A percentile compares a stretch with the other conserved stretches of the same genome.
Evolutionary conservation across 1,140 invertebrate genomes (phyloP).

Genomic region (Batillaria attramentaria): DNA sequence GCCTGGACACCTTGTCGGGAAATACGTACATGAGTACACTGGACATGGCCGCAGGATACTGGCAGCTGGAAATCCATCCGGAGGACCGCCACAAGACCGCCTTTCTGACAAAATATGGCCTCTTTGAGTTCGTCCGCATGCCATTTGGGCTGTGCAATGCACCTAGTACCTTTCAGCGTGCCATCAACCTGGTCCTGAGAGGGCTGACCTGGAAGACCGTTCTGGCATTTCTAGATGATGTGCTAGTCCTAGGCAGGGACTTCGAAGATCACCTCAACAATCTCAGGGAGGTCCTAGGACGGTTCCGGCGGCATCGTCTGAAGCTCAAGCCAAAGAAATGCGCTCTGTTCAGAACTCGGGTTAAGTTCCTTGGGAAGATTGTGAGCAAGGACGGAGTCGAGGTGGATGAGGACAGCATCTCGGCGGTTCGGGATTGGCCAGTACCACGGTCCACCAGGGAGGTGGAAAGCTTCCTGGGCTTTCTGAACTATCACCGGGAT

Average conservation of each 20-base stretch:
- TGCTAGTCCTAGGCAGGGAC: conserved; percentile 1
- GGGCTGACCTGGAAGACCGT: conserved; percentile 23
- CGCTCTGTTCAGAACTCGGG: not conserved
- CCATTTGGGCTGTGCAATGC: conserved; percentile 45
- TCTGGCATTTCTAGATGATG: conserved; percentile 32
- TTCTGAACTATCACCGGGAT: too few species aligned
- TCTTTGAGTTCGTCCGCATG: conserved; percentile 41
- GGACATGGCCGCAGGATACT: conserved; percentile 34
- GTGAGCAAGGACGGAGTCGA: not conserved
- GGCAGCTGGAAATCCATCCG: conserved; percentile 34
- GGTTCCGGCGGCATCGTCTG: conserved; percentile 20
- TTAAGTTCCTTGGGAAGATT: not conserved
- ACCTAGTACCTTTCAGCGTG: conserved; percentile 20
- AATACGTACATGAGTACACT: conserved; percentile 36
- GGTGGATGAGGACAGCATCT: not conserved
- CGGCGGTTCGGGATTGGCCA: conserved; percentile 22
- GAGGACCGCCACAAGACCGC: conserved; percentile 45
- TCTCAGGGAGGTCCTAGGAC: conserved; percentile 20
- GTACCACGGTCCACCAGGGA: not conserved
- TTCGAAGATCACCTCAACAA: conserved; percentile 20
- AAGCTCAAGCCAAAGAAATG: conserved; percentile 28
- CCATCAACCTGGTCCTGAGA: conserved; percentile 17
- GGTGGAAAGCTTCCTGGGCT: conserved; percentile 18
- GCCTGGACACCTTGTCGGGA: conserved; percentile 30
- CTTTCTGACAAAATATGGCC: conserved; percentile 41